These are phyloP conservation scores for Megalurothrips usitatus DNA, from an alignment of 2,888 invertebrate genomes.

Conservation along the genomic window DNA sequence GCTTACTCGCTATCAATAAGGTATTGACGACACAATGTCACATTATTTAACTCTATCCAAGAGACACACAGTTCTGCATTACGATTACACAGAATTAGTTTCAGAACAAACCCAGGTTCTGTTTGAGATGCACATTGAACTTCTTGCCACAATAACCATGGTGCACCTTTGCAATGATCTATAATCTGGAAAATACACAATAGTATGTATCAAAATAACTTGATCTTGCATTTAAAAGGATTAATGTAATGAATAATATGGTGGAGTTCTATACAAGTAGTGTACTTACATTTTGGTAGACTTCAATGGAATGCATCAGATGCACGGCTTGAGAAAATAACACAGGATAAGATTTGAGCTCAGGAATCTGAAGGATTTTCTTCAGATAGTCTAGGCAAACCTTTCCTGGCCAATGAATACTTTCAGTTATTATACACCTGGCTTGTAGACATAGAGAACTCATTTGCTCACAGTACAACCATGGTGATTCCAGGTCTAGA, in stretches of 20 bases:
- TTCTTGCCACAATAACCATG: conserved; percentile 54
- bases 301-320: conserved; percentile 51
- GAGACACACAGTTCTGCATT: conserved; percentile 31
- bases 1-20: conserved; percentile 16
- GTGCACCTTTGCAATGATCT: conserved; percentile 49
- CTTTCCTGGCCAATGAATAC: conserved; percentile 51
- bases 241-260: not conserved
- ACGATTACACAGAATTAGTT: conserved; percentile 30
- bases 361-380: conserved; percentile 35
- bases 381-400: conserved; percentile 53
- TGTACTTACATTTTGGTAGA: conserved; percentile 57
- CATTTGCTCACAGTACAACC: not conserved
- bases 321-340: conserved; percentile 51
- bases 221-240: too few relatives aligned
- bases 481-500: not conserved
- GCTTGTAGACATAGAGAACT: not conserved
- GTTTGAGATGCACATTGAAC: conserved; percentile 49
- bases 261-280: not conserved
- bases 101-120: conserved; percentile 30
- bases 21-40: conserved; percentile 13
- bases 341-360: conserved; percentile 40
- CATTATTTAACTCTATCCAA: conserved; percentile 28
- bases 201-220: conserved; percentile 30
- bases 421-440: not conserved
- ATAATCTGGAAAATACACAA: conserved; percentile 49